A percentile compares a stretch with the other conserved stretches of the same genome.
phyloP scores from a whole-genome alignment of 2,113 vertebrate genomes.

The Chelonoidis abingdonii region DNA sequence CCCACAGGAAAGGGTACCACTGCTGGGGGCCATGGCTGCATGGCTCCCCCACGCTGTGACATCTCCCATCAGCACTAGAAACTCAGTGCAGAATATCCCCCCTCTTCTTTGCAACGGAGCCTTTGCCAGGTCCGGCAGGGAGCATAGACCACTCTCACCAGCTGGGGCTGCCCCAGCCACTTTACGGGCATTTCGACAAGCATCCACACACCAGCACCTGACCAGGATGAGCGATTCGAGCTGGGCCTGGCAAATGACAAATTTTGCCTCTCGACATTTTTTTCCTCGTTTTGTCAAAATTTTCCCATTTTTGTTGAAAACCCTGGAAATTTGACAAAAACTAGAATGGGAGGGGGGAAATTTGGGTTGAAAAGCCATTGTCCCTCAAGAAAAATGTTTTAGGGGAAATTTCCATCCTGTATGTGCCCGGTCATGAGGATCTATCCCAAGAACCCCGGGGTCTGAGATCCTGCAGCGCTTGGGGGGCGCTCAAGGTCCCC shows the following conservation, averaged over 20 bases:
- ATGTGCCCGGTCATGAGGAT: background rate
- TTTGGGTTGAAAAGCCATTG: background rate
- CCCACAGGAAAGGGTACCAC: background rate
- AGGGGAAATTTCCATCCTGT: background rate
- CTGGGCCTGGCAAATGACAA: background rate
- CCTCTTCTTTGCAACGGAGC: background rate
- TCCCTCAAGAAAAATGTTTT: background rate
- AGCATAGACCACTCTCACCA: background rate
- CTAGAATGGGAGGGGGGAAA: background rate
- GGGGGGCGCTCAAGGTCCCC: background rate
- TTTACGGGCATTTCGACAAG: background rate
- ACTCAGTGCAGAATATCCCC: background rate
- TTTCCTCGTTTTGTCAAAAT: background rate
- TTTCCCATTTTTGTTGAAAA: background rate
- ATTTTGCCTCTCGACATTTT: background rate
- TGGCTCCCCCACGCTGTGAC: background rate
- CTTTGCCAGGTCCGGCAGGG: background rate
- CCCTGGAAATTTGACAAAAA: background rate
- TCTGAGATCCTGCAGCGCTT: background rate
- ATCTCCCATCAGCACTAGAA: background rate
- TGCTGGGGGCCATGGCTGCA: too few species aligned
- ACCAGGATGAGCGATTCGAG: background rate
- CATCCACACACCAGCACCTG: too few species aligned
- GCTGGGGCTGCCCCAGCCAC: background rate
- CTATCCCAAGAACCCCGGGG: background rate